phyloP scores from a whole-genome alignment of 2,797 vertebrate species.

The Eulemur albifrons region DNA sequence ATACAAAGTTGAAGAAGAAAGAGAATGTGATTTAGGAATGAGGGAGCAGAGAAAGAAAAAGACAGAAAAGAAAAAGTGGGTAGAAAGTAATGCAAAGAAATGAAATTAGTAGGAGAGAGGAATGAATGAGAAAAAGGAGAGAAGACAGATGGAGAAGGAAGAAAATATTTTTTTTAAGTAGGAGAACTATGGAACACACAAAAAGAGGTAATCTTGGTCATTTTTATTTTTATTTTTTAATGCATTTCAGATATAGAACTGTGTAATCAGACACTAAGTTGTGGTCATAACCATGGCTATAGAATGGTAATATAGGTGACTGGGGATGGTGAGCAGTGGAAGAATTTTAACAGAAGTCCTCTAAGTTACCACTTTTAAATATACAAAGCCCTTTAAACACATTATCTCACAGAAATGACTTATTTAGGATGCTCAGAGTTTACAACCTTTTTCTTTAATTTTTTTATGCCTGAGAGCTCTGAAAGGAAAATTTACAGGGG shows the following conservation, averaged over 20 bases:
- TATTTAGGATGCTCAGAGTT: not conserved
- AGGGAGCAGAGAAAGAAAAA: not conserved
- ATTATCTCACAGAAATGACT: not conserved
- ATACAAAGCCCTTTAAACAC: not conserved
- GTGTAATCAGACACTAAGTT: not conserved
- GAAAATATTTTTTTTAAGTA: not conserved
- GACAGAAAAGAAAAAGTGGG: not conserved
- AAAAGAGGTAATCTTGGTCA: not conserved
- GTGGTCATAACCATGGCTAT: not conserved
- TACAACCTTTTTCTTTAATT: not conserved
- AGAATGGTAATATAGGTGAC: not conserved
- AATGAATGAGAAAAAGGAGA: not conserved
- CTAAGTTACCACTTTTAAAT: not conserved
- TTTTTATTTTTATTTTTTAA: not conserved
- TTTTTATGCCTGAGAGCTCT: not conserved
- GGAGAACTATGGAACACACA: not conserved
- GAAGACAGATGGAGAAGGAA: not conserved
- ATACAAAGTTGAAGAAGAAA: not conserved
- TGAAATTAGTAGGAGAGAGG: not conserved
- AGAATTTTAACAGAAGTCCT: not conserved
- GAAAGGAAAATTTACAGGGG: not conserved
- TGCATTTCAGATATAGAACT: not conserved
- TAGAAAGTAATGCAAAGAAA: not conserved
- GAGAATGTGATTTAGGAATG: not conserved
- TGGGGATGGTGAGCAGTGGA: not conserved